phyloP scores from a whole-genome alignment of 2,888 invertebrate species.

The Aspidiotus destructor region DNA sequence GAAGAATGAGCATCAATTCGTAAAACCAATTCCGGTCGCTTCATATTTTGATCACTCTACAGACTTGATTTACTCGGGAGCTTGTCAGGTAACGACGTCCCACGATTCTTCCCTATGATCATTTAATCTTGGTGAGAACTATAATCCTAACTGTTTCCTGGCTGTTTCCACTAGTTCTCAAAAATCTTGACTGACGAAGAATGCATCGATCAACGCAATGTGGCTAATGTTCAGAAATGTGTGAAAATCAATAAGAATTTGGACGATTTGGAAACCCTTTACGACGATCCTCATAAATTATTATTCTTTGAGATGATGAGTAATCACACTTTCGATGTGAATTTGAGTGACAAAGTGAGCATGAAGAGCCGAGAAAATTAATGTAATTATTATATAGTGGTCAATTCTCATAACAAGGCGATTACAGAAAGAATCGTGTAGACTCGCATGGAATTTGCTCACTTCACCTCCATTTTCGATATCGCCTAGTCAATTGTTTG shows the following conservation, averaged over 20 bases:
- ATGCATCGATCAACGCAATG: constrained; percentile 53
- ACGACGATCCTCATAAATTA: constrained; percentile 83
- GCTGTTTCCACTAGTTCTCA: constrained; percentile 63
- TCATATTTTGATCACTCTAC: too few relatives aligned
- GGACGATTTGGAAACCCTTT: constrained; percentile 83
- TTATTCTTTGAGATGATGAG: constrained; percentile 99
- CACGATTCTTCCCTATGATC: neutral
- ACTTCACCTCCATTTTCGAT: constrained; percentile 68
- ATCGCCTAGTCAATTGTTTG: constrained; percentile 64
- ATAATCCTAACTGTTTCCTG: neutral
- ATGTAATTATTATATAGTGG: too few relatives aligned
- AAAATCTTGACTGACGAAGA: constrained; percentile 71
- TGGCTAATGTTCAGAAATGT: constrained; percentile 88
- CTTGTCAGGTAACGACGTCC: too few relatives aligned
- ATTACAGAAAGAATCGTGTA: constrained; percentile 71
- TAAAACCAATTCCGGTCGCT: too few relatives aligned
- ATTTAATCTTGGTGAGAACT: neutral
- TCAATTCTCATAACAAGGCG: neutral
- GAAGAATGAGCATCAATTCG: too few relatives aligned
- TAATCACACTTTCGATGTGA: constrained; percentile 79
- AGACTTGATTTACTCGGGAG: too few relatives aligned
- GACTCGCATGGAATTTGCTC: constrained; percentile 77
- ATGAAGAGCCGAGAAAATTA: too few relatives aligned
- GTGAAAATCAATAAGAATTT: constrained; percentile 91
- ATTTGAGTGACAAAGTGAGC: too few relatives aligned